Percentiles rank a stretch among this genome's conserved stretches.
These are phyloP conservation scores for Ladona fulva DNA, from an alignment of 1,140 invertebrate genomes.

Conservation along the genomic window DNA sequence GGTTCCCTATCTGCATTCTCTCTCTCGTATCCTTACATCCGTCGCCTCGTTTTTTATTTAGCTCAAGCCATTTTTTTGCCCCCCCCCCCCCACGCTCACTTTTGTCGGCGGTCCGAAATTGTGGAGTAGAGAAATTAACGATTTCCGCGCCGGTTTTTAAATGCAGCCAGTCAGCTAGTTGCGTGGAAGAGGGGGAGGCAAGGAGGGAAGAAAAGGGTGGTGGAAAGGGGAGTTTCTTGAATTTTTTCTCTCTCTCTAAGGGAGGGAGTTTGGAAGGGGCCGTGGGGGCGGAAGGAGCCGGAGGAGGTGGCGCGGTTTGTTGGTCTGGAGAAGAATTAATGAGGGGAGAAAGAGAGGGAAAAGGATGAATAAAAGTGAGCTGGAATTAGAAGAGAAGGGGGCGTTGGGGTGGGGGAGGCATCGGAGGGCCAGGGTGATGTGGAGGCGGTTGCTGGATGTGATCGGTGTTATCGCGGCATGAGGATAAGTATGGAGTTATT, in stretches of 20 bases:
- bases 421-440: neutral
- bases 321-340: constrained; percentile 9
- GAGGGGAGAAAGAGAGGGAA: neutral
- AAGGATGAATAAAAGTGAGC: constrained; percentile 26
- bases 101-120: constrained; percentile 19
- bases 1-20: constrained; percentile 21
- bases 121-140: constrained; percentile 1
- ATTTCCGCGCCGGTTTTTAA: constrained; percentile 1
- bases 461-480: neutral
- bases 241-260: neutral
- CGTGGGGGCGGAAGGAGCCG: neutral
- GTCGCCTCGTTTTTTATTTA: neutral
- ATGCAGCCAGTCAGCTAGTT: neutral
- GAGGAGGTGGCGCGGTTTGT: neutral
- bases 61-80: constrained; percentile 12
- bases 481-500: neutral
- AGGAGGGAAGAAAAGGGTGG: constrained; percentile 26
- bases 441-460: neutral
- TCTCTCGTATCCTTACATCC: constrained; percentile 26
- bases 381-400: constrained; percentile 29
- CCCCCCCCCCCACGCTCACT: constrained; percentile 10
- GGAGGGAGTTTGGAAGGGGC: neutral
- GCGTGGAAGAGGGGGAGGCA: constrained; percentile 34
- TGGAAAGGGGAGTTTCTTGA: neutral
- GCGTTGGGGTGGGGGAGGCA: neutral